Conservation (phyloP, 2,888 invertebrate species). For the Plebejus melissa region DNA sequence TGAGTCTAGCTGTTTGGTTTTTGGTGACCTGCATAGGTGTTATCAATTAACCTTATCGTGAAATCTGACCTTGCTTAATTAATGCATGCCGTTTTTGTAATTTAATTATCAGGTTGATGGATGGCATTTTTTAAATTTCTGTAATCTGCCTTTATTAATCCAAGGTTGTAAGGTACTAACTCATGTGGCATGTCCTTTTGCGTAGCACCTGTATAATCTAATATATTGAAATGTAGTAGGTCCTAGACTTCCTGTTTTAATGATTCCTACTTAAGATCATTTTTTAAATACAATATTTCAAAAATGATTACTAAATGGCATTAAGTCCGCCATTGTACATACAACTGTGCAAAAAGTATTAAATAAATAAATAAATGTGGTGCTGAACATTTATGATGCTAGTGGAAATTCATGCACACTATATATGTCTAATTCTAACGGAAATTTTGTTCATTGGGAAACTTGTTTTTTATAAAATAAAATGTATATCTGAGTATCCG, state of each 20-base stretch:
- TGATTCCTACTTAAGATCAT: too few relatives aligned
- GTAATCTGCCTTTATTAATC: neutral
- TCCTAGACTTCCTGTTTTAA: neutral
- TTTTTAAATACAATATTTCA: too few relatives aligned
- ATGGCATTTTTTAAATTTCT: neutral
- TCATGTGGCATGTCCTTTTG: neutral
- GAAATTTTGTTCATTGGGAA: neutral
- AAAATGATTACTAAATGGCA: too few relatives aligned
- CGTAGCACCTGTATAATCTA: neutral
- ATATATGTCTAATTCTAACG: neutral
- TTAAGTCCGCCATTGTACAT: too few relatives aligned
- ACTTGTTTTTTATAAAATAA: neutral
- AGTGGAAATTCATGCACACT: neutral
- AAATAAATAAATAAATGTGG: neutral
- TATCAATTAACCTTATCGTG: neutral
- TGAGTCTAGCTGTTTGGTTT: neutral
- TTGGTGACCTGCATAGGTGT: neutral
- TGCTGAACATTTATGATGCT: neutral
- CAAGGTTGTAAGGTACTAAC: neutral
- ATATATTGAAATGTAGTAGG: neutral
- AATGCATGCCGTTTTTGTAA: neutral
- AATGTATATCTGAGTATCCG: neutral
- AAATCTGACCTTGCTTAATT: conserved; percentile 4
- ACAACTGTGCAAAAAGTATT: too few relatives aligned
- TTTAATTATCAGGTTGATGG: neutral